Evolutionary conservation across 2,888 invertebrate genomes (phyloP).

Genomic region (Lottia scabra): DNA sequence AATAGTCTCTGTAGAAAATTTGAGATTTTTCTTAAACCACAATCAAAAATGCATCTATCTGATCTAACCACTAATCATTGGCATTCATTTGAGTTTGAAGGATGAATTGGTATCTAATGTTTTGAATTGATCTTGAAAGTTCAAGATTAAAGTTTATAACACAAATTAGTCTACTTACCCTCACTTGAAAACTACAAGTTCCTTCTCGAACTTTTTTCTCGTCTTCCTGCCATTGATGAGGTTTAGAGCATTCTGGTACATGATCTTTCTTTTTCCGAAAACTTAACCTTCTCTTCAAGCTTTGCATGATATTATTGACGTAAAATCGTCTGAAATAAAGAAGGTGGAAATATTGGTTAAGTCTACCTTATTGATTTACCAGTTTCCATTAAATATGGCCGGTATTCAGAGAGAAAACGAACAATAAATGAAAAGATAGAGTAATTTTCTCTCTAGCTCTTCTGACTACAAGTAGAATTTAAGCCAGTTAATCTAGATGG

Average conservation of each 20-base stretch:
- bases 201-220: slow-evolving; percentile 95
- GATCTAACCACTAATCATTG: too few relatives aligned
- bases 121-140: too few relatives aligned
- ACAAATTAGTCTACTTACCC: slow-evolving; percentile 72
- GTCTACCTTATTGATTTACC: too few relatives aligned
- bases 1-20: too few relatives aligned
- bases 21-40: too few relatives aligned
- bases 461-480: too few relatives aligned
- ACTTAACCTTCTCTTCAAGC: slow-evolving; percentile 68
- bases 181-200: slow-evolving; percentile 96
- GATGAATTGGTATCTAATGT: too few relatives aligned
- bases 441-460: too few relatives aligned
- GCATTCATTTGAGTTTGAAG: too few relatives aligned
- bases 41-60: too few relatives aligned
- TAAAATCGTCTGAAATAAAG: neutral
- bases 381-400: neutral
- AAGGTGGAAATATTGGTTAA: neutral
- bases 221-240: slow-evolving; percentile 98
- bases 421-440: neutral
- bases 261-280: slow-evolving; percentile 81
- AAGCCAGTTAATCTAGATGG: too few relatives aligned
- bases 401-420: neutral
- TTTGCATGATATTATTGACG: slow-evolving; percentile 57
- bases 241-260: slow-evolving; percentile 86
- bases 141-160: too few relatives aligned